A percentile compares a stretch with the other conserved stretches of the same genome.
These are phyloP conservation scores for Odontothrips loti DNA, from an alignment of 2,888 invertebrate genomes.

Conservation along the genomic window DNA sequence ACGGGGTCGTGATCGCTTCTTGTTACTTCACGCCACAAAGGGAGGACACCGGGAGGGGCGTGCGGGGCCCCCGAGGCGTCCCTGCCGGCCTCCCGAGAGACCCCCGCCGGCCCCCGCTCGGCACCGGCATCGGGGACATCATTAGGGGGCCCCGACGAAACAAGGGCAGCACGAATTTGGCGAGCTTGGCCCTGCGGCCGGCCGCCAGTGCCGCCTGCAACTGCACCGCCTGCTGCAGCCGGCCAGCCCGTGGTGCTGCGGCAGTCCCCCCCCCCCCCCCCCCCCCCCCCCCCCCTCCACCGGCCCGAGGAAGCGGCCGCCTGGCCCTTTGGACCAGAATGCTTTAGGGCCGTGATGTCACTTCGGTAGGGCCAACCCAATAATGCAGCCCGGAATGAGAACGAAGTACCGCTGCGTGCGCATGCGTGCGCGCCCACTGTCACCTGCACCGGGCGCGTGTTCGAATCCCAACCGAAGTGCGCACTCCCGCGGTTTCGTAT, in stretches of 20 bases:
- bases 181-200: conserved; percentile 11
- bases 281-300: background rate
- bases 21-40: background rate
- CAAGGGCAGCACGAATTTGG: conserved; percentile 25
- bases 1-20: background rate
- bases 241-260: background rate
- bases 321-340: no score
- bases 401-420: background rate
- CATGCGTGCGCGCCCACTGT: no score
- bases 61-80: background rate
- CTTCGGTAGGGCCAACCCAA: background rate
- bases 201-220: background rate
- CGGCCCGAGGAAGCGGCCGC: no score
- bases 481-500: no score
- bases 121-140: background rate
- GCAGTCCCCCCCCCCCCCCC: background rate
- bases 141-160: conserved; percentile 1
- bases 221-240: background rate
- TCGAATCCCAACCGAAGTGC: no score
- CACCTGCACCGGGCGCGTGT: no score
- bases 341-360: background rate
- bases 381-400: background rate
- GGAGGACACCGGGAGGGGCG: background rate
- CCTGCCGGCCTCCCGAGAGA: no score
- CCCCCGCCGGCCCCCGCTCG: no score